phyloP scores from a whole-genome alignment of 2,797 vertebrate species.

The Enteromius argenteus region DNA sequence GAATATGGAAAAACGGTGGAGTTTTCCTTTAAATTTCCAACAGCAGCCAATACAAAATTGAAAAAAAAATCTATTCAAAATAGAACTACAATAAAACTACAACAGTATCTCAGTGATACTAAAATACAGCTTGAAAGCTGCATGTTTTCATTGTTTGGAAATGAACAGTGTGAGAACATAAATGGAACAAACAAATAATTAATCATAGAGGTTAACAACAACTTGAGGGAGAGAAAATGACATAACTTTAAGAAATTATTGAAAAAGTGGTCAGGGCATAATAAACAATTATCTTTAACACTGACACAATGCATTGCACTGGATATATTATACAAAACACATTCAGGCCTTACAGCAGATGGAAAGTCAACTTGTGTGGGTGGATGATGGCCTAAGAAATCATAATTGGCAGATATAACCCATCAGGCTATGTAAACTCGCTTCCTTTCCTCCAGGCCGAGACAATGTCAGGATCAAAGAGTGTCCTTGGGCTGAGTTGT shows the following conservation, averaged over 20 bases:
- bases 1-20: too few relatives aligned
- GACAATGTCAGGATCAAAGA: constrained; percentile 65
- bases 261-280: not conserved
- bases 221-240: not conserved
- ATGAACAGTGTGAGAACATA: not conserved
- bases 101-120: not conserved
- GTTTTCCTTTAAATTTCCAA: not conserved
- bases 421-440: constrained; percentile 55
- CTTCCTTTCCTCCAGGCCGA: constrained; percentile 62
- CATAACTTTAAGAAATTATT: not conserved
- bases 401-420: constrained; percentile 54
- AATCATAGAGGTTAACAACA: not conserved
- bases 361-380: constrained; percentile 41
- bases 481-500: constrained; percentile 60
- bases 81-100: not conserved
- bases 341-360: constrained; percentile 35
- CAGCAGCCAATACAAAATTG: not conserved
- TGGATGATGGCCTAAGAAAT: constrained; percentile 49
- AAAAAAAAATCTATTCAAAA: not conserved
- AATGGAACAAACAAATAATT: not conserved
- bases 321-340: constrained; percentile 18
- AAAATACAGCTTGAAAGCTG: not conserved
- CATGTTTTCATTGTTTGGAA: not conserved
- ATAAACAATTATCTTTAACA: not conserved
- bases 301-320: not conserved